These are phyloP conservation scores for Agonopterix arenella DNA, from an alignment of 2,888 invertebrate genomes.

Conservation along the genomic window DNA sequence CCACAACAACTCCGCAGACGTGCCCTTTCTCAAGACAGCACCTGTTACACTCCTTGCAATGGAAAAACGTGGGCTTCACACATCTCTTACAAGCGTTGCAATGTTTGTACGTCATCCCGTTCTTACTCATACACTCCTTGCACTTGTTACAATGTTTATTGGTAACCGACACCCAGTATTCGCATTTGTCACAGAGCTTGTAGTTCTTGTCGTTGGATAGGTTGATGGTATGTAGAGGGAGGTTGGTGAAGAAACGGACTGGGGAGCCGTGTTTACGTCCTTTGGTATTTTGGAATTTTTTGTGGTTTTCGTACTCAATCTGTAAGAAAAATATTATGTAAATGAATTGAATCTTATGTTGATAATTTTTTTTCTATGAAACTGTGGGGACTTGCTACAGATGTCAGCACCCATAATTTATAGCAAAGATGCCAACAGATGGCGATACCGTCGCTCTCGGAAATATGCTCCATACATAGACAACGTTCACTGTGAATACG, in stretches of 20 bases:
- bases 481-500: too few species aligned
- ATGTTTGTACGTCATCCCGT: constrained; percentile 84
- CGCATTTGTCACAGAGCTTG: constrained; percentile 84
- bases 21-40: constrained; percentile 74
- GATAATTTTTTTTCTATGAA: too few species aligned
- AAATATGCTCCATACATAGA: too few species aligned
- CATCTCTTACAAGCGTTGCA: constrained; percentile 87
- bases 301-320: constrained; percentile 89
- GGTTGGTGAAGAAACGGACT: constrained; percentile 91
- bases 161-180: constrained; percentile 76
- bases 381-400: too few species aligned
- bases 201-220: constrained; percentile 80
- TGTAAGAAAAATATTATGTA: constrained; percentile 39
- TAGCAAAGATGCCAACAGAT: too few species aligned
- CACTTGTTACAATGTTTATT: constrained; percentile 65
- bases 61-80: constrained; percentile 90
- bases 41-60: constrained; percentile 83
- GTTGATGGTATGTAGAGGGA: constrained; percentile 72
- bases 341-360: too few species aligned
- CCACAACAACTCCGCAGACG: constrained; percentile 48
- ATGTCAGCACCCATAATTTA: too few species aligned
- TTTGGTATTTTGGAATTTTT: constrained; percentile 79
- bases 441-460: too few species aligned
- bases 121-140: constrained; percentile 64
- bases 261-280: constrained; percentile 88